These are phyloP conservation scores for Otolemur crassicaudatus DNA, from an alignment of 2,797 vertebrate species.

Conservation along the genomic window DNA sequence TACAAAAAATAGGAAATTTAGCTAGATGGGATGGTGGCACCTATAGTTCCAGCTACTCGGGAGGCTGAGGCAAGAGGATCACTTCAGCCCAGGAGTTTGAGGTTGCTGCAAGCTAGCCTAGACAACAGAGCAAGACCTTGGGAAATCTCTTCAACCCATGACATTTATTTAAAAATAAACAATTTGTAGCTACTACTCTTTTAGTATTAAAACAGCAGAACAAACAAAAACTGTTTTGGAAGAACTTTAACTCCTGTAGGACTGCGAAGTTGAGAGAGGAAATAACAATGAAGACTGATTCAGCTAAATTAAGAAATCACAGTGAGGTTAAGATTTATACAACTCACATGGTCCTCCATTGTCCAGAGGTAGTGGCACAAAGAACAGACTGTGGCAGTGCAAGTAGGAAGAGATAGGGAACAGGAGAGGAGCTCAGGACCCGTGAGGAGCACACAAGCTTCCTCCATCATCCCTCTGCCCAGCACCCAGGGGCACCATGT, in stretches of 20 bases:
- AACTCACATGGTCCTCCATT: not conserved
- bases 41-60: not conserved
- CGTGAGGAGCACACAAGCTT: not conserved
- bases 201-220: not conserved
- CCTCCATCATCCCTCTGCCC: not conserved
- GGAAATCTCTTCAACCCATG: not conserved
- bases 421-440: not conserved
- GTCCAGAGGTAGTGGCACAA: not conserved
- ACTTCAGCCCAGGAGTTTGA: not conserved
- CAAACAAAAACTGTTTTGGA: constrained; percentile 1
- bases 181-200: not conserved
- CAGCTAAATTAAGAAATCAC: not conserved
- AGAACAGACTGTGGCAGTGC: not conserved
- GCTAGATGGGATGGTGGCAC: not conserved
- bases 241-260: constrained; percentile 7
- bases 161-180: not conserved
- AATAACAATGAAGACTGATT: not conserved
- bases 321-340: no score
- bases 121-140: no score
- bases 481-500: no score
- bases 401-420: not conserved
- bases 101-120: not conserved
- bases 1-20: not conserved
- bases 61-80: not conserved
- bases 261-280: not conserved